phyloP scores from a whole-genome alignment of 2,113 vertebrate genomes.

The Hippoglossus stenolepis region DNA sequence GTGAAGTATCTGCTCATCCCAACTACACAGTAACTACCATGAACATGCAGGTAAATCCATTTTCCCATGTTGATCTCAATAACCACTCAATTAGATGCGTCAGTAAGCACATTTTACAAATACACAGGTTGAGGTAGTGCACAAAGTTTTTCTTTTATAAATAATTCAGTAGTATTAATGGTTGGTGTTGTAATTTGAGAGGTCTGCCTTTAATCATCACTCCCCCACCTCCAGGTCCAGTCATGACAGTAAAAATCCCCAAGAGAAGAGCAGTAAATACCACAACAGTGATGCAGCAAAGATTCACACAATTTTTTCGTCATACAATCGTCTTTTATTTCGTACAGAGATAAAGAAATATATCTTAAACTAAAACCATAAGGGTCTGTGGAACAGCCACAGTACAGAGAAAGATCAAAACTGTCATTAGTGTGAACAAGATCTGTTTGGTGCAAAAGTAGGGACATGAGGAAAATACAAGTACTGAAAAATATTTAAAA shows the following conservation, averaged over 20 bases:
- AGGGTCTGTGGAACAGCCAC: conserved; percentile 58
- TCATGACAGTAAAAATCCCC: not conserved
- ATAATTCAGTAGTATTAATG: not conserved
- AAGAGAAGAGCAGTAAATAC: not conserved
- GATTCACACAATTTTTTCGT: not conserved
- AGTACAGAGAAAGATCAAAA: conserved; percentile 45
- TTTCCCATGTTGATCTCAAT: no score
- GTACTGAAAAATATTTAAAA: conserved; percentile 3
- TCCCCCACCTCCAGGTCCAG: not conserved
- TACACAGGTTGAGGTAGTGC: not conserved
- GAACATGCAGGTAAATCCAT: no score
- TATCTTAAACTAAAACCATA: conserved; percentile 62
- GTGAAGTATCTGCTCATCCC: no score
- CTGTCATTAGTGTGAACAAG: conserved; percentile 34
- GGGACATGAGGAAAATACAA: conserved; percentile 8
- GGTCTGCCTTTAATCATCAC: not conserved
- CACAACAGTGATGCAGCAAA: not conserved
- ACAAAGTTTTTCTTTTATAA: not conserved
- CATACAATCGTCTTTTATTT: conserved; percentile 69
- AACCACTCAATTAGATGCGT: no score
- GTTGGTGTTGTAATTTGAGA: not conserved
- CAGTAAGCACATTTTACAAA: no score
- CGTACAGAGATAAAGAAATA: conserved; percentile 63
- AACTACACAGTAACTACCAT: no score
- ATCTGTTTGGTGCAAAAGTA: conserved; percentile 40